Evolutionary conservation across 2,888 invertebrate genomes (phyloP).

Genomic region (Tiliacea citrago): DNA sequence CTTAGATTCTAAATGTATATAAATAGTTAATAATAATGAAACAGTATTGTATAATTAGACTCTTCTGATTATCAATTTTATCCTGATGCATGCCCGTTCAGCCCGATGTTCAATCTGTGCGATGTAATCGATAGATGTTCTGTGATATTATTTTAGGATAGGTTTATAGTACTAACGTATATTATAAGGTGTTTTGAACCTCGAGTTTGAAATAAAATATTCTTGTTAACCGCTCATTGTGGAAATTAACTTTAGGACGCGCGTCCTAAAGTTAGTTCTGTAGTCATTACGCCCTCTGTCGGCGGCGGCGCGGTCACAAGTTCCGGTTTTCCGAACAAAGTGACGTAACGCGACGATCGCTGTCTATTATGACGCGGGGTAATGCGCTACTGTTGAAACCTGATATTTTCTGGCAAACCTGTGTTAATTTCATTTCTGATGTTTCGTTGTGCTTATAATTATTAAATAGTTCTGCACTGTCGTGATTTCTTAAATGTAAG

Average conservation of each 20-base stretch:
- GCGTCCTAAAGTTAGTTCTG: too few relatives aligned
- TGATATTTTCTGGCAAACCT: not conserved
- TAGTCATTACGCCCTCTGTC: not conserved
- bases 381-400: not conserved
- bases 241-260: not conserved
- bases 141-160: constrained; percentile 59
- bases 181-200: not conserved
- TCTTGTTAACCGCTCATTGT: constrained; percentile 7
- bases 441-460: not conserved
- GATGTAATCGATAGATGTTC: constrained; percentile 51
- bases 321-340: not conserved
- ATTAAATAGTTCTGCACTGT: not conserved
- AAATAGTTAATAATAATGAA: constrained; percentile 2
- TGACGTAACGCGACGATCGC: not conserved
- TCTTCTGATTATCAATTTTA: constrained; percentile 24
- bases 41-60: constrained; percentile 16
- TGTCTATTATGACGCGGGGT: not conserved
- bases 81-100: constrained; percentile 1
- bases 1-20: not conserved
- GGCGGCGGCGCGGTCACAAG: not conserved
- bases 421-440: not conserved
- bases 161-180: not conserved
- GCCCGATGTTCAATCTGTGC: constrained; percentile 23
- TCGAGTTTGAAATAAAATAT: constrained; percentile 3
- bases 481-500: constrained; percentile 4